These are phyloP conservation scores for Hylomyscus alleni DNA, from an alignment of 2,797 vertebrate species.

Conservation along the genomic window DNA sequence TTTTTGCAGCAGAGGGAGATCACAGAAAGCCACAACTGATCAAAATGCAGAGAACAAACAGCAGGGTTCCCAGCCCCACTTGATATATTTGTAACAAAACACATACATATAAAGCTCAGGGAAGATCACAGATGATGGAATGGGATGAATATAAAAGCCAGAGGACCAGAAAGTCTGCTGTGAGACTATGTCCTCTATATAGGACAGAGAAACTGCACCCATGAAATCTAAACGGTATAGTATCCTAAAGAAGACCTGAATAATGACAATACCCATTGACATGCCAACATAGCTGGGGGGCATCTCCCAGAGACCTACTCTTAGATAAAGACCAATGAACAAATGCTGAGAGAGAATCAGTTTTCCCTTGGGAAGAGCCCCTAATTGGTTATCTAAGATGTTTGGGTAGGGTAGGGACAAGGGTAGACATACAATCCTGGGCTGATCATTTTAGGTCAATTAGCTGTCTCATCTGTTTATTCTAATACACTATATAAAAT, in stretches of 20 bases:
- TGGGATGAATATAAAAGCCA: background rate
- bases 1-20: background rate
- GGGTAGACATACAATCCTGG: background rate
- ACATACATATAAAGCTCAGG: background rate
- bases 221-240: background rate
- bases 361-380: background rate
- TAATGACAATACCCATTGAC: background rate
- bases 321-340: background rate
- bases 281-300: background rate
- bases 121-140: background rate
- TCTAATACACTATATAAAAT: background rate
- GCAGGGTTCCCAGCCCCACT: background rate
- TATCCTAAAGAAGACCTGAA: background rate
- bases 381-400: background rate
- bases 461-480: background rate
- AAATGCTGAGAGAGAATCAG: background rate
- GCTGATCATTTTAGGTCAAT: background rate
- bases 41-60: background rate
- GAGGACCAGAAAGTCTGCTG: background rate
- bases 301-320: background rate
- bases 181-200: background rate
- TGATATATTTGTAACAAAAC: background rate
- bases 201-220: background rate
- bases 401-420: background rate
- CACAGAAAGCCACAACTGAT: background rate